Conservation (phyloP, 1,140 invertebrate species). For the Rhopalosiphum maidis region DNA sequence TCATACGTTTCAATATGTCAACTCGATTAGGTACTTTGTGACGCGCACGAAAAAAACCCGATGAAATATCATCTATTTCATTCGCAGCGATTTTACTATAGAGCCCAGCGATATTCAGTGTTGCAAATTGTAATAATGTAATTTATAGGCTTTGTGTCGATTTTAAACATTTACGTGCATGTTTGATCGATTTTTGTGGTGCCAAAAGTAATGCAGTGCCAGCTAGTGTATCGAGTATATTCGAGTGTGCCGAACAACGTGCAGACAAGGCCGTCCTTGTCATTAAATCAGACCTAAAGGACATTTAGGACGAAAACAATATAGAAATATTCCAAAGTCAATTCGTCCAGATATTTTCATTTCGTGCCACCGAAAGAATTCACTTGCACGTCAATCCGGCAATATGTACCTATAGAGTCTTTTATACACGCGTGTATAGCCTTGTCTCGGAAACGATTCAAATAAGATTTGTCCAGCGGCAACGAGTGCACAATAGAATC, state of each 20-base stretch:
- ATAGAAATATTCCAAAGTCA: not conserved
- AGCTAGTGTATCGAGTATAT: not conserved
- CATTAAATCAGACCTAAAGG: not conserved
- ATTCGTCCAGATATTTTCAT: constrained; percentile 12
- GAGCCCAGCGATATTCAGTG: too few relatives aligned
- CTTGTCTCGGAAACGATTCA: constrained; percentile 21
- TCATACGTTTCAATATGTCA: not conserved
- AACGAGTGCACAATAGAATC: not conserved
- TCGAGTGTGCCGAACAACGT: not conserved
- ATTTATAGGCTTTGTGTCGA: not conserved
- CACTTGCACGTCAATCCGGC: not conserved
- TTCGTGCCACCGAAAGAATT: constrained; percentile 37
- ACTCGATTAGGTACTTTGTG: not conserved
- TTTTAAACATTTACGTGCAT: not conserved
- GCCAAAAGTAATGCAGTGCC: not conserved
- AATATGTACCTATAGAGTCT: not conserved
- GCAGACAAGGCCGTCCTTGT: constrained; percentile 41
- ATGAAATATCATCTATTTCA: not conserved
- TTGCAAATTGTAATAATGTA: not conserved
- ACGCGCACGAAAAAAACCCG: not conserved
- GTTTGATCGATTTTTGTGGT: constrained; percentile 11
- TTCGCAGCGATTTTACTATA: not conserved
- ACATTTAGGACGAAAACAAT: constrained; percentile 7
- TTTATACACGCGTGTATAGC: not conserved
- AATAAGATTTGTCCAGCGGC: constrained; percentile 18